These are phyloP conservation scores for Drosophila mettleri DNA, from an alignment of 2,888 invertebrate genomes.

Conservation along the genomic window DNA sequence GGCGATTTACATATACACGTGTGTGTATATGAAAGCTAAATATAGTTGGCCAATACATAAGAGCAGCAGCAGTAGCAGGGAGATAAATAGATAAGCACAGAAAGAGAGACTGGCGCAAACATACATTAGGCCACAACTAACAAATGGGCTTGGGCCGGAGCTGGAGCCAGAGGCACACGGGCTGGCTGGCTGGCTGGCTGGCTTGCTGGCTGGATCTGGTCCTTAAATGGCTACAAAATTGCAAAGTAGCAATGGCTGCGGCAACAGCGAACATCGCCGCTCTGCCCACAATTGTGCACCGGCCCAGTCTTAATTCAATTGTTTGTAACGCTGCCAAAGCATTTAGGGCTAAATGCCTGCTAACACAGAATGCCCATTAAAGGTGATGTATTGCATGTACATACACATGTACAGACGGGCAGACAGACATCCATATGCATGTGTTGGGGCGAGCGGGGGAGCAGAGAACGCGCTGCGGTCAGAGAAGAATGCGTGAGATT, in stretches of 20 bases:
- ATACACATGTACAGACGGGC: neutral
- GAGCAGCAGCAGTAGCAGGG: neutral
- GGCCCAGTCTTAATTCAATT: conserved; percentile 68
- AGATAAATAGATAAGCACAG: conserved; percentile 18
- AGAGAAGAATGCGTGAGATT: neutral
- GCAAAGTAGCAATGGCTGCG: conserved; percentile 19
- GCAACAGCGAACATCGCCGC: neutral
- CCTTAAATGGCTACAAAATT: conserved; percentile 56
- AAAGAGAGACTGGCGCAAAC: conserved; percentile 13
- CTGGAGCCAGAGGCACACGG: conserved; percentile 1
- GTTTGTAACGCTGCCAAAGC: conserved; percentile 61
- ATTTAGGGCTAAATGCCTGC: conserved; percentile 70
- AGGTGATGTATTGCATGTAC: conserved; percentile 59
- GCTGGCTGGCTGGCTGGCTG: conserved; percentile 6
- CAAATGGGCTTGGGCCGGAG: conserved; percentile 53
- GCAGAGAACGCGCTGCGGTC: neutral
- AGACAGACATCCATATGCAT: neutral
- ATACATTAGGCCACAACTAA: conserved; percentile 37
- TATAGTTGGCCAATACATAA: conserved; percentile 55
- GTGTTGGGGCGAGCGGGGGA: neutral
- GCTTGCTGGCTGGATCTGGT: conserved; percentile 3
- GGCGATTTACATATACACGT: no score
- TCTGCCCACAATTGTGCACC: conserved; percentile 43
- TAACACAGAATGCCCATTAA: conserved; percentile 73
- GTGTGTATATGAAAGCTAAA: conserved; percentile 47